phyloP scores from a whole-genome alignment of 92 coral and sea anemone genomes.

The Zoanthus solanderi region DNA sequence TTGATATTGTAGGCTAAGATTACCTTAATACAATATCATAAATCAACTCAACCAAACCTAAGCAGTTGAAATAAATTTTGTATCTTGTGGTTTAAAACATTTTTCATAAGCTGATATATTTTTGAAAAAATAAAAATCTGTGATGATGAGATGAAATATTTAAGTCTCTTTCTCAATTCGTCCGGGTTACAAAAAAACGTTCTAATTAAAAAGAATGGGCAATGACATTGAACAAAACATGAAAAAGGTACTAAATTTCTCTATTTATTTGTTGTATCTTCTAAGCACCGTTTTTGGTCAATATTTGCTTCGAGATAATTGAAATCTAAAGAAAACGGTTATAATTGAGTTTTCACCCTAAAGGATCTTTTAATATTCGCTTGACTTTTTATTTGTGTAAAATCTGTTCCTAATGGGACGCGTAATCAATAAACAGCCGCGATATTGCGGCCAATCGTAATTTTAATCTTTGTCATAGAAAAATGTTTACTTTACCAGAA shows the following conservation, averaged over 20 bases:
- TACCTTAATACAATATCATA: background rate
- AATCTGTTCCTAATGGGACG: constrained; percentile 11
- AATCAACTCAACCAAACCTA: background rate
- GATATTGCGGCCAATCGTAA: constrained; percentile 7
- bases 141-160: background rate
- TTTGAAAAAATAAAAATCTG: background rate
- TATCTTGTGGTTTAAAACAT: background rate
- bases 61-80: constrained; percentile 1
- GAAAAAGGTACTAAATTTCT: background rate
- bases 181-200: background rate
- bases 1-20: constrained; percentile 13
- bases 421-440: background rate
- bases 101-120: background rate
- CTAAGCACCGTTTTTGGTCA: constrained; percentile 19
- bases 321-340: constrained; percentile 31
- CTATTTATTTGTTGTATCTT: background rate
- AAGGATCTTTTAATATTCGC: constrained; percentile 28
- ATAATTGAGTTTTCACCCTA: constrained; percentile 39
- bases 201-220: background rate
- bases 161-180: background rate
- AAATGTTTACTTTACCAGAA: constrained; percentile 22
- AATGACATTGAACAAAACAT: background rate
- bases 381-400: constrained; percentile 30
- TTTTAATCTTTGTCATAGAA: constrained; percentile 27
- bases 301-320: constrained; percentile 32